Conservation (phyloP, 2,113 vertebrate species). For the Scomber japonicus region DNA sequence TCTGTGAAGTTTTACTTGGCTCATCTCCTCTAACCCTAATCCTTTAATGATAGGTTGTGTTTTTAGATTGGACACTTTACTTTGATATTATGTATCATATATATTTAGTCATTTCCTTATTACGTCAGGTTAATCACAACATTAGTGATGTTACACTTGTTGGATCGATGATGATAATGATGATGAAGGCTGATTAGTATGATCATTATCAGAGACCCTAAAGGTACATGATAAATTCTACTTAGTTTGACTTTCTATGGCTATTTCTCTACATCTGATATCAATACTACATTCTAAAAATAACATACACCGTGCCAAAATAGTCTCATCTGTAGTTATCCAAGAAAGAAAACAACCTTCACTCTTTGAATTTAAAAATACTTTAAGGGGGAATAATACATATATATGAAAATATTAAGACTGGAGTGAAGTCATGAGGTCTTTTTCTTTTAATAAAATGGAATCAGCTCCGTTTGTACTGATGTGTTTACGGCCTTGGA, state of each 20-base stretch:
- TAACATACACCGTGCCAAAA: conserved; percentile 27
- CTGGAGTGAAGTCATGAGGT: conserved; percentile 39
- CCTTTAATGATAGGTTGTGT: not conserved
- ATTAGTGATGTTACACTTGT: not conserved
- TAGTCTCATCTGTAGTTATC: conserved; percentile 35
- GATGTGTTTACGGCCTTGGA: conserved; percentile 29
- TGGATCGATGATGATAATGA: not conserved
- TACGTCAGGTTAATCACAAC: not conserved
- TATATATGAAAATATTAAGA: conserved; percentile 51
- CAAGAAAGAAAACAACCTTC: conserved; percentile 21
- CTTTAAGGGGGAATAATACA: conserved; percentile 48
- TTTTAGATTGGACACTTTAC: not conserved
- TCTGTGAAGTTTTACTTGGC: conserved; percentile 1
- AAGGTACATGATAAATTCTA: not conserved
- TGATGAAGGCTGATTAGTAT: not conserved
- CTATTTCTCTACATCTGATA: conserved; percentile 19
- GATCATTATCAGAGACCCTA: not conserved
- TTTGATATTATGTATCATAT: not conserved
- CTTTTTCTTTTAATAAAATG: conserved; percentile 54
- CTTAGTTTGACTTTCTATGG: not conserved
- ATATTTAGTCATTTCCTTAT: not conserved
- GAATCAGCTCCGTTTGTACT: conserved; percentile 32
- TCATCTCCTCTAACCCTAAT: not conserved
- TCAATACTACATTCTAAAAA: conserved; percentile 28
- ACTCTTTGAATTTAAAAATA: conserved; percentile 50